Evolutionary conservation across 37 sponge, comb jelly and placozoan genomes (phyloP).

Genomic region (Bolinopsis microptera): DNA sequence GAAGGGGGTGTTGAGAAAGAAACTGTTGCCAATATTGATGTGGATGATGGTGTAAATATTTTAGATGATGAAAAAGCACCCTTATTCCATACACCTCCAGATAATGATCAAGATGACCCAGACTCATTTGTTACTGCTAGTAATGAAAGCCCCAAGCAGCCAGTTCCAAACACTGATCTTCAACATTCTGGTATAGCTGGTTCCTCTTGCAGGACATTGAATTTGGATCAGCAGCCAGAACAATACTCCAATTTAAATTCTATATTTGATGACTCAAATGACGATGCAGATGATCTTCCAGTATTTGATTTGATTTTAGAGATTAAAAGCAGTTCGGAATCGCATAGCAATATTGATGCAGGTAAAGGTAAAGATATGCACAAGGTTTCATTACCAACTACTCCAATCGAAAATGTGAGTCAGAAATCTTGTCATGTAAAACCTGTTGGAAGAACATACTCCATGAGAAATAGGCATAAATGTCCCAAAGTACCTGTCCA

Average conservation of each 20-base stretch:
- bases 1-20: neutral
- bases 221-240: neutral
- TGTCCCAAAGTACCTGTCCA: neutral
- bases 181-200: neutral
- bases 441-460: slow-evolving; percentile 15
- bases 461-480: neutral
- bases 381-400: neutral
- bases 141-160: neutral
- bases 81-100: slow-evolving; percentile 30
- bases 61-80: neutral
- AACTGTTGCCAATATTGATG: too few species aligned
- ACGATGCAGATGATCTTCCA: neutral
- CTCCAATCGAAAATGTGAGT: neutral
- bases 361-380: neutral
- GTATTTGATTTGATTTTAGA: neutral
- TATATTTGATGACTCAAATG: slow-evolving; percentile 49
- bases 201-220: neutral
- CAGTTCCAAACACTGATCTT: neutral
- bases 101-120: neutral
- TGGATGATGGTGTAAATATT: neutral
- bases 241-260: neutral
- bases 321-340: too few species aligned
- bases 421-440: slow-evolving; percentile 14
- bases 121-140: slow-evolving; percentile 10
- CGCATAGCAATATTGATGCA: neutral